Base-by-base conservation (phyloP, 1,140 invertebrate genomes). In the Trachymyrmex septentrionalis region DNA sequence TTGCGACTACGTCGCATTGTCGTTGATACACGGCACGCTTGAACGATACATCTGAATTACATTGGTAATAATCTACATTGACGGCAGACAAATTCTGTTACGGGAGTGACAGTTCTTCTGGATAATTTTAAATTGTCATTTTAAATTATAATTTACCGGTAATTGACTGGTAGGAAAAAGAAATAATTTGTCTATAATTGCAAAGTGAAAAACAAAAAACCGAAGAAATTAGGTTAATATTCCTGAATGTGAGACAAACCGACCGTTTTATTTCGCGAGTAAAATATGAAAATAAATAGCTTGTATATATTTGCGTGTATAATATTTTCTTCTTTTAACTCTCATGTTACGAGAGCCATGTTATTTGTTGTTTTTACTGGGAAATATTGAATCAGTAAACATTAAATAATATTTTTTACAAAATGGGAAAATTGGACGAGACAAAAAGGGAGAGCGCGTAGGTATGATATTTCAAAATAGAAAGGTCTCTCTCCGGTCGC, bases 1-100 rank as follows among this genome's bases (percentile, higher is more conserved):
- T 90, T 84, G 87, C 87, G 88, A 59, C 50, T 81, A 75, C 69
- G 69, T 57, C 14, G 73, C 63, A 57, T 59, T 66, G 34, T 57
- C 21, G 30, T 21, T 16, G 53, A 44, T 10, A 10, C 69, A 89
- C 0, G 57, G 16, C 85, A 66, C 69, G 75, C 87, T 59, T 72
- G 80, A 59, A 71, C 55, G 78, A 72, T 75, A 59, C 63, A 61
- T 73, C 30, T 50, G 87, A 87, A 85, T 90, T 57, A 55, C 71
- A 67, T 44, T 50, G 82, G 38, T 73, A 61, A 73, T 48, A 72
- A 78, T 82, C 44, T 27, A 48, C 75, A 44, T 9, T 27, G 72
- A 21, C 27, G 53, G 19, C 48, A 63, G 59, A 63, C 63, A 73
- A 73, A 75, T 69, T 71, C 24, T 71, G 75, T 84, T 87, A 81